Percentiles rank a stretch among this genome's conserved stretches.
phyloP scores from a whole-genome alignment of 1,140 invertebrate species.

The Pararge aegeria region DNA sequence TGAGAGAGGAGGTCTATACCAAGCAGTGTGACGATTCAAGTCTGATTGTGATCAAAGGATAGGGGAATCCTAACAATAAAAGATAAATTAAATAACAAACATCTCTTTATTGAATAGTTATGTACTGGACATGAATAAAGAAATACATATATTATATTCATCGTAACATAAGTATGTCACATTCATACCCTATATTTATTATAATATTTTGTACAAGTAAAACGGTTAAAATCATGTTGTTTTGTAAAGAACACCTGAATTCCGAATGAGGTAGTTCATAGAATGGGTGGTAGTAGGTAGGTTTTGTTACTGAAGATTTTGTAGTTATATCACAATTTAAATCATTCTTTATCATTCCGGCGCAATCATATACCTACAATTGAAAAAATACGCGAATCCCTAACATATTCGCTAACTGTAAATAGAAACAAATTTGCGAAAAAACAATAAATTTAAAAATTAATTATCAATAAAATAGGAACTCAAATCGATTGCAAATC shows the following conservation, averaged over 20 bases:
- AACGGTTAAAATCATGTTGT: conserved; percentile 43
- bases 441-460: conserved; percentile 56
- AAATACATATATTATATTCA: conserved; percentile 70
- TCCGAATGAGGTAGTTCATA: conserved; percentile 56
- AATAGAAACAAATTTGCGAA: conserved; percentile 53
- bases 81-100: conserved; percentile 72
- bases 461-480: conserved; percentile 60
- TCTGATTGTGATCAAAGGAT: neutral
- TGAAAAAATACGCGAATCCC: conserved; percentile 32
- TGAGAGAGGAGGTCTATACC: too few relatives aligned
- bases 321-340: conserved; percentile 12
- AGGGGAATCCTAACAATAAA: conserved; percentile 31
- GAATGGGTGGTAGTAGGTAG: conserved; percentile 26
- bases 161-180: conserved; percentile 64
- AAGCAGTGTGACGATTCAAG: neutral
- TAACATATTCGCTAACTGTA: conserved; percentile 32
- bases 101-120: conserved; percentile 76
- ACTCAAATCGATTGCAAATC: conserved; percentile 68
- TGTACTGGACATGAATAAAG: conserved; percentile 76
- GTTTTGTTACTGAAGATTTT: conserved; percentile 9
- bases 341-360: neutral
- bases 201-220: conserved; percentile 63
- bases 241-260: conserved; percentile 46
- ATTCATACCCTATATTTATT: conserved; percentile 50
- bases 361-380: neutral